A percentile compares a stretch with the other conserved stretches of the same genome.
Evolutionary conservation across 2,888 invertebrate genomes (phyloP).

Genomic region (Cremastinae sp.): DNA sequence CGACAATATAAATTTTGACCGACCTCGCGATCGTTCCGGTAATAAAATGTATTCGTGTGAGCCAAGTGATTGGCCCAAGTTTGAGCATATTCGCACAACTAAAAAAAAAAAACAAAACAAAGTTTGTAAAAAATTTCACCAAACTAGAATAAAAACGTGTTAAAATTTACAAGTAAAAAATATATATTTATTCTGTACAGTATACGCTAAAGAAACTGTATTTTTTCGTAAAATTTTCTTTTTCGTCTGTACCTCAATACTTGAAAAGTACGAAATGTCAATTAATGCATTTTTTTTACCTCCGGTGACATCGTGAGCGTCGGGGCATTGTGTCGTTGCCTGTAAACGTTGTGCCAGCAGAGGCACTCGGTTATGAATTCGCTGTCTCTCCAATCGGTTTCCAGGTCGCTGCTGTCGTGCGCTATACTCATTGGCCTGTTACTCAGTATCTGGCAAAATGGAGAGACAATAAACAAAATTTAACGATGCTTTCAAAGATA

Average conservation of each 20-base stretch:
- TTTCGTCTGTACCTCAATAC: no score
- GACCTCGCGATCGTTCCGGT: slow-evolving; percentile 88
- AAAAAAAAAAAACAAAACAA: slow-evolving; percentile 71
- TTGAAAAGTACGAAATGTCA: not conserved
- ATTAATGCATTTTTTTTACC: slow-evolving; percentile 80
- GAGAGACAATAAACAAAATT: slow-evolving; percentile 50
- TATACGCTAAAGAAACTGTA: no score
- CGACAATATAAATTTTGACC: slow-evolving; percentile 91
- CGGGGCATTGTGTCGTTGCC: slow-evolving; percentile 88
- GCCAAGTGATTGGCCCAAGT: slow-evolving; percentile 94
- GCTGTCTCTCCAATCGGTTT: slow-evolving; percentile 90
- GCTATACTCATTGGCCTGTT: slow-evolving; percentile 87
- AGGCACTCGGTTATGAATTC: slow-evolving; percentile 91
- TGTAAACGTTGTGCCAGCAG: slow-evolving; percentile 92
- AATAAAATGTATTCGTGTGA: slow-evolving; percentile 89
- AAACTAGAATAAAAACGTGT: no score
- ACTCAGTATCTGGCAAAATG: slow-evolving; percentile 84
- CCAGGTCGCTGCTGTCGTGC: slow-evolving; percentile 86
- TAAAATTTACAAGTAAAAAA: no score
- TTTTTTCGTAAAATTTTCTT: not conserved
- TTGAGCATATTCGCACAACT: slow-evolving; percentile 91
- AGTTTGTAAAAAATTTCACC: slow-evolving; percentile 14
- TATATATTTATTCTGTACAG: no score
- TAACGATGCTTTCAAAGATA: not conserved
- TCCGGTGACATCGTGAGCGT: slow-evolving; percentile 89